Conservation (phyloP, 2,888 invertebrate species). For the Aphidoletes aphidimyza region DNA sequence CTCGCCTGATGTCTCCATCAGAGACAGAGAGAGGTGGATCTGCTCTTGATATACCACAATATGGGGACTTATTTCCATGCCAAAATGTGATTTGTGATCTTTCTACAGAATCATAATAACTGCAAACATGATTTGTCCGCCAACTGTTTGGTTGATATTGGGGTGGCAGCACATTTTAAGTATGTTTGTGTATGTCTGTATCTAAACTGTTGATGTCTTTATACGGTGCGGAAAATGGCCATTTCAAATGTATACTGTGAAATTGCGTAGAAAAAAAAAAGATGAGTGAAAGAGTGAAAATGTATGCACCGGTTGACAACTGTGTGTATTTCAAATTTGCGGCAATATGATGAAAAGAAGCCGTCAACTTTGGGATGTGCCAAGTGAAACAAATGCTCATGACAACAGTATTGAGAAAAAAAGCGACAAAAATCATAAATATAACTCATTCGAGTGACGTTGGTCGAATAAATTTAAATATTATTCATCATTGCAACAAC, state of each 20-base stretch:
- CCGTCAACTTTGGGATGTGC: conserved; percentile 8
- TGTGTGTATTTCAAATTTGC: not conserved
- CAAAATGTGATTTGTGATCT: no score
- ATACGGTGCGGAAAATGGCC: not conserved
- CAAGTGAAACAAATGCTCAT: not conserved
- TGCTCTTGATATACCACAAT: no score
- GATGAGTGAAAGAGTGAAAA: not conserved
- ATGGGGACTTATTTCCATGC: no score
- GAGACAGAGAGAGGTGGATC: no score
- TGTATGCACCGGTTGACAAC: not conserved
- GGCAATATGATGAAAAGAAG: not conserved
- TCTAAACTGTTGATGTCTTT: not conserved
- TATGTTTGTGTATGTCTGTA: no score
- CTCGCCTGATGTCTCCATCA: no score
- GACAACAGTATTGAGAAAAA: not conserved
- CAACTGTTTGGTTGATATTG: no score
- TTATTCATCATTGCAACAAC: no score
- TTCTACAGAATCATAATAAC: no score
- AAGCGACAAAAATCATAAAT: not conserved
- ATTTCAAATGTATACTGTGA: not conserved
- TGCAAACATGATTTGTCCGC: no score
- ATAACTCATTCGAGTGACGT: not conserved
- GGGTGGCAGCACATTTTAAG: no score
- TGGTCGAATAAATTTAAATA: conserved; percentile 18
- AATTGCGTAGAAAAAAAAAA: not conserved